Evolutionary conservation across 2,113 vertebrate genomes (phyloP), one percentile per base, ranked within the genome.

Genomic region (Parus major): DNA sequence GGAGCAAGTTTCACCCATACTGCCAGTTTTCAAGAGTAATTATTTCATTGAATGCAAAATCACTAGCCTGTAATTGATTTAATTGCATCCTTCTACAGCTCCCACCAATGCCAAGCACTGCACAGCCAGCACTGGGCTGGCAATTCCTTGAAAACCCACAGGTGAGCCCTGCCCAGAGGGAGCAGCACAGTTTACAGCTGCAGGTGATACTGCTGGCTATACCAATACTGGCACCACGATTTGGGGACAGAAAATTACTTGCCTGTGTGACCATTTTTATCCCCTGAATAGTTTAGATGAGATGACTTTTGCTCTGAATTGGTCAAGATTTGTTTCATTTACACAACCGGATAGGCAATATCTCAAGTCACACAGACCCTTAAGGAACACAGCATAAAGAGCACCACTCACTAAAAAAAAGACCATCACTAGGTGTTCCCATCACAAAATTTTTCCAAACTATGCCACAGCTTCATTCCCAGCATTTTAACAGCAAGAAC

Each of bases 31-130:
- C 88, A 83, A 59, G 64, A 81, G 64, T 63, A 86, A 95, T 93
- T 92, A 95, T 77, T 82, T 80, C 80, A 92, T 29, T 92, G 86
- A 96, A 71, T 81, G 25, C 56, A 95, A 86, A 90, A 88, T 83
- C 76, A 70, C 55, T 61, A 90, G 60, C 55, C 76, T 86, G 35
- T 88, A 90, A 94, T 95, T 90, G 75, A 31, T 47, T 90, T 93
- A 96, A 93, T 93, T 92, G 69, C 76, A 93, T 83, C 72, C 35
- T 90, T 92, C 82, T 77, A 50, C 68, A 80, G 60, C 53, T 93
- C 29, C 39, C 60, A 78, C 24, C 42, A 12, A 19, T 41, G 69
- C 76, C 72, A 93, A 93, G 56, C 31, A 69, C 71, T 35, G 47
- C 71, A 71, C 60, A 92, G 33, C 29, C 60, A 92, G 60, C 59